Percentiles rank a stretch among this genome's conserved stretches.
Conservation (phyloP, 2,113 vertebrate species). For the Oreochromis tanganicae region DNA sequence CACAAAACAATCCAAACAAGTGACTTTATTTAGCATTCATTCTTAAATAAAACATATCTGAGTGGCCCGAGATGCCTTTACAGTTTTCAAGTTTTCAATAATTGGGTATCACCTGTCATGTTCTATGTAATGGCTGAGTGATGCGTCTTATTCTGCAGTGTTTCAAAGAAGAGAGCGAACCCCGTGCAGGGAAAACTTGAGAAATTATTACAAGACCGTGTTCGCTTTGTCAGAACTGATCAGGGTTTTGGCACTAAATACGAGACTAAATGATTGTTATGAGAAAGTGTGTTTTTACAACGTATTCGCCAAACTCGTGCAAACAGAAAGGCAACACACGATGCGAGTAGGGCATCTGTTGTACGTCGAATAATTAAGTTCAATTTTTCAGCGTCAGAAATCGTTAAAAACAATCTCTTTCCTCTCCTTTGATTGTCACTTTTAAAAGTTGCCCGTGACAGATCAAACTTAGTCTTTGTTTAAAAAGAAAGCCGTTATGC, state of each 20-base stretch:
- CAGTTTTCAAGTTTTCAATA: slow-evolving; percentile 31
- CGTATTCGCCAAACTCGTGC: not conserved
- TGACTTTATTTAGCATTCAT: slow-evolving; percentile 5
- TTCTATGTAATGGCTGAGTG: not conserved
- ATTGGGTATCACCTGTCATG: slow-evolving; percentile 43
- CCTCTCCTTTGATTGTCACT: not conserved
- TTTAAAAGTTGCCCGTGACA: not conserved
- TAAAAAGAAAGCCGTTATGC: not conserved
- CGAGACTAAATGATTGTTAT: not conserved
- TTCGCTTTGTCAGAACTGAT: slow-evolving; percentile 10
- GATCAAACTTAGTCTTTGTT: not conserved
- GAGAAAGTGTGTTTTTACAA: not conserved
- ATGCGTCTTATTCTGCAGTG: not conserved
- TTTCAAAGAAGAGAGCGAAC: slow-evolving; percentile 1
- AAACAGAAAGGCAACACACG: not conserved
- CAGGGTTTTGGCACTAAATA: not conserved
- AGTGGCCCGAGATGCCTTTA: not conserved
- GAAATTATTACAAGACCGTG: not conserved
- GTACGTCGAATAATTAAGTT: not conserved
- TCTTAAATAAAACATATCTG: not conserved
- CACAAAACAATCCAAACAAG: slow-evolving; percentile 20
- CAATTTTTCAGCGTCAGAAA: not conserved
- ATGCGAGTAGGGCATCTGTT: not conserved
- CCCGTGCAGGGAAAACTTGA: not conserved
- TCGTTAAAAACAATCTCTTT: not conserved